Conservation (phyloP, 1,140 invertebrate genomes). For the Saccostrea echinata region DNA sequence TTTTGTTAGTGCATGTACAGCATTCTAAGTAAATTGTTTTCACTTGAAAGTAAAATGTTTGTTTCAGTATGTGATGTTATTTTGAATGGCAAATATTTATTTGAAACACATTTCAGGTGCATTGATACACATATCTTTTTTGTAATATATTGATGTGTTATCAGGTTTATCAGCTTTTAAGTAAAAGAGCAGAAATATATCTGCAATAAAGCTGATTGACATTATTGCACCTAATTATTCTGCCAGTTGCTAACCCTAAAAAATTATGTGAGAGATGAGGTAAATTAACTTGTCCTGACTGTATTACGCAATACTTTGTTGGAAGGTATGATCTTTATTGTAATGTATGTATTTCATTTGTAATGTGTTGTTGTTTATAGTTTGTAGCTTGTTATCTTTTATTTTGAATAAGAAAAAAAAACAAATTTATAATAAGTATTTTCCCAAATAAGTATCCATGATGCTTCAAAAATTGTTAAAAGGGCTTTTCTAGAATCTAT, state of each 20-base stretch:
- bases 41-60: neutral
- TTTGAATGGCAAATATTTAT: constrained; percentile 32
- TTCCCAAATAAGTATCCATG: too few relatives aligned
- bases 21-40: neutral
- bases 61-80: constrained; percentile 10
- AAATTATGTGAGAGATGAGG: too few relatives aligned
- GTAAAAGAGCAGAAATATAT: too few relatives aligned
- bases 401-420: neutral
- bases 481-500: too few relatives aligned
- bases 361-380: neutral
- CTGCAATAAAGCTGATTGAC: neutral
- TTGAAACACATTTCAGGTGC: neutral
- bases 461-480: too few relatives aligned
- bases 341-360: neutral
- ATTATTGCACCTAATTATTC: neutral
- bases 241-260: neutral
- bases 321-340: constrained; percentile 7
- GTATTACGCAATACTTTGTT: constrained; percentile 7
- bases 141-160: neutral
- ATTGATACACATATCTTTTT: constrained; percentile 2
- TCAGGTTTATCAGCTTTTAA: too few relatives aligned
- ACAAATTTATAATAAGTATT: too few relatives aligned
- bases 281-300: neutral
- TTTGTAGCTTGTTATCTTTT: neutral
- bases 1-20: neutral